Base-by-base conservation (phyloP, 2,888 invertebrate species). In the Eubasilissa splendida region DNA sequence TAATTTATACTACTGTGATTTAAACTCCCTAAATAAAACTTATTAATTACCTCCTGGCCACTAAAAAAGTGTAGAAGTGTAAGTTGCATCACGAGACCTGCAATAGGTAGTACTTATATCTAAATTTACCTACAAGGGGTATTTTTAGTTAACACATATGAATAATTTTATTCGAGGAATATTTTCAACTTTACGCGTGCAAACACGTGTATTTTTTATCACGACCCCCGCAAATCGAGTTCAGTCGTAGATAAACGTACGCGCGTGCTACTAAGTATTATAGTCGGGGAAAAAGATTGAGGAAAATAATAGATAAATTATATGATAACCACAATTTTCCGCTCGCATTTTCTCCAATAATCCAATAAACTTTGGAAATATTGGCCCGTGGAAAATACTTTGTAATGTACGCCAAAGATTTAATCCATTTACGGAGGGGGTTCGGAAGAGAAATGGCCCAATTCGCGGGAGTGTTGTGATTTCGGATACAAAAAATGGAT, bases 291-390 rank as follows among this genome's bases (percentile, higher is more conserved):
- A 58, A 58, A 58, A 31, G 71, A 68, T 12, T 53, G 71, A 71
- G 33, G 71, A 53, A 71, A 71, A 53, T 71, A 71, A 71, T 71
- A 71, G 71, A 71, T 71, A 71, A 71, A 71, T 71, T 71, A 71
- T 71, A 54, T 71, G 53, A 31, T 14, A 71, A 71, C 71, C 54
- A 54, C 54, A 53, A 53, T 71, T 71, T 54, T n/a, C 58, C n/a
- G 11, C 58, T 58, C 58, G 58, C 58, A 58, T 58, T 58, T 58
- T 7, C 71, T 22, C 71, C 54, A 54, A 71, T 71, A 71, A 71
- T 71, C 71, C 71, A 71, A 71, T 71, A 71, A 71, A 71, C 54
- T 71, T 71, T 71, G 53, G 31, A 71, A 54, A 71, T 71, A 71
- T 71, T 22, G 54, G 71, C 10, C 54, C 70, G 10, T 53, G 11